These are phyloP conservation scores for Apamea crenata DNA, from an alignment of 2,888 invertebrate species.

Conservation along the genomic window DNA sequence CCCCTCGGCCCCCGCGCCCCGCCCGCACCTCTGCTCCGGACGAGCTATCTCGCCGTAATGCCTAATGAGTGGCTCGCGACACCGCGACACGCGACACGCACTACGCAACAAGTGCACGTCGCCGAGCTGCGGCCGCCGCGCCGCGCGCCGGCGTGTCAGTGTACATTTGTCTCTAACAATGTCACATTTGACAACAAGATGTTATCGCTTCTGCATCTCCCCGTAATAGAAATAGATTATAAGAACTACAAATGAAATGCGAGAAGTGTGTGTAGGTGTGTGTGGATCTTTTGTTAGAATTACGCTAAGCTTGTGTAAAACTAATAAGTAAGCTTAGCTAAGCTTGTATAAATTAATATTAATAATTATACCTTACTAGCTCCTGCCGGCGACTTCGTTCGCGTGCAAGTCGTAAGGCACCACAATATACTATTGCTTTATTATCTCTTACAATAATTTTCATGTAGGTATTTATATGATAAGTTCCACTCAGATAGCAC, in stretches of 20 bases:
- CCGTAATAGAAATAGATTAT: background rate
- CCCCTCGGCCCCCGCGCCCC: slow-evolving; percentile 1
- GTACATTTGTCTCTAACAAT: background rate
- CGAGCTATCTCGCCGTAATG: slow-evolving; percentile 5
- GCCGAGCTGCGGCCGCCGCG: no score
- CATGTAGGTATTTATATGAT: background rate
- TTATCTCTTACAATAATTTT: background rate
- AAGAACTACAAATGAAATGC: background rate
- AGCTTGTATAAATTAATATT: no score
- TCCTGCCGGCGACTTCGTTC: no score
- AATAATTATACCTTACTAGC: no score
- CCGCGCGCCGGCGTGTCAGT: background rate
- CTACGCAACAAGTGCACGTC: slow-evolving; percentile 5
- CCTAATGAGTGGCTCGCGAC: slow-evolving; percentile 15
- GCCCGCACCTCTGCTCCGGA: background rate
- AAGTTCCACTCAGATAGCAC: background rate
- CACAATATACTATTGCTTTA: background rate
- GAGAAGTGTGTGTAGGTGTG: background rate
- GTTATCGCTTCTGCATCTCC: background rate
- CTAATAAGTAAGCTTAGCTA: no score
- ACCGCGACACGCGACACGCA: no score
- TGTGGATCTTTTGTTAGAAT: background rate
- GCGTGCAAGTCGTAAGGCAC: no score
- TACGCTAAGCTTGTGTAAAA: background rate
- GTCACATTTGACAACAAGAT: background rate